Base-by-base conservation (phyloP, 1,140 invertebrate species). In the Drosophila setifemur region DNA sequence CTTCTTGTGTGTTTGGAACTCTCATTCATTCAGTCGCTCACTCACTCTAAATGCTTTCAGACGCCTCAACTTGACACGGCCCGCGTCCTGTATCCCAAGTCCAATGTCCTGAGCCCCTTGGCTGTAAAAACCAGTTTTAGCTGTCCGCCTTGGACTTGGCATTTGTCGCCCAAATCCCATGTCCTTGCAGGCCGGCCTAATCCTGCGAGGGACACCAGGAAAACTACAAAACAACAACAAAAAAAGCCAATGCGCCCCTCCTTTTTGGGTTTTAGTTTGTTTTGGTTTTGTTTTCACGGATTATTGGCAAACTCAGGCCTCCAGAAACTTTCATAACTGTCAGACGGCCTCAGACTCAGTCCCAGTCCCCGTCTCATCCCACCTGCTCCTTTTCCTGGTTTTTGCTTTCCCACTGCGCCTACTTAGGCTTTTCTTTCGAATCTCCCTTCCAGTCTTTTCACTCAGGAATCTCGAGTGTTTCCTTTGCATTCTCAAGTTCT, bases 241-340 rank as follows among this genome's bases (percentile, higher is more conserved):
- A 39, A 48, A 61, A 37, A 57, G 7, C 18, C 31, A 39, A 48
- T 18, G 55, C 19, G n/a, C 18, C 31, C 26, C 9, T 64, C 21
- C 8, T 16, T 49, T 57, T 69, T 57, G 8, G 26, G 45, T 48
- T 49, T 61, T 29, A 25, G 40, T 35, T 63, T 64, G 61, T 75
- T 86, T 81, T 75, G 61, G 61, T 79, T 81, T 86, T 73, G 57
- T 73, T 85, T 86, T 86, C 61, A 81, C 53, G 68, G 82, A 73
- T 86, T 86, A 87, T 81, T 79, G 64, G 64, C 45, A 48, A 81
- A 81, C 79, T 64, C 53, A 82, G 67, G 61, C 47, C 29, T 35
- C 23, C 7, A 31, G 50, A 75, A 73, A 87, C 50, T 86, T 87
- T 86, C 81, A 86, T 81, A 87, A 82, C 73, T 86, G 78, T 66